Evolutionary conservation across 2,113 vertebrate genomes (phyloP), one percentile per base, ranked within the genome.

Genomic region (Delphinapterus leucas): DNA sequence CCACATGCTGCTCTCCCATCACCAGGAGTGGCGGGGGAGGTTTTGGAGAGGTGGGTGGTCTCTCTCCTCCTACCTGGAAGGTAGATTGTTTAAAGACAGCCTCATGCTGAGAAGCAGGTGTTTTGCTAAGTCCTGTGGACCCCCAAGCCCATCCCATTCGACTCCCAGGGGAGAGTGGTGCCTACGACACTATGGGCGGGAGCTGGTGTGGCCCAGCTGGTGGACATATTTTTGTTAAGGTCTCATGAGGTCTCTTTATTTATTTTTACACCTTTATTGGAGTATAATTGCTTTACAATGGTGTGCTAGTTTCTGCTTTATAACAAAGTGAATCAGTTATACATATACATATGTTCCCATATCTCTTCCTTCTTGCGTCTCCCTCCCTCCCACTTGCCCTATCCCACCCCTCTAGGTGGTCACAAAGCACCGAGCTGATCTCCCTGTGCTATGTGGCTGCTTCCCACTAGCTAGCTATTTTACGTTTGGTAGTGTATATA

Each of bases 11-110:
- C 2, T 4, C 4, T 61, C 38, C 49, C n/a, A 20, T 81, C 28
- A 9, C n/a, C 23, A 25, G 38, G 47, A 8, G n/a, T n/a, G n/a
- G 6, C 10, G 1, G 3, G 28, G 3, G 4, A 10, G 26, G 15
- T 9, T 83, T 93, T 8, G 0, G 71, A 74, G 9, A 89, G 58
- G 14, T 77, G n/a, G 5, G 31, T 93, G 71, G 9, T 80, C 36
- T 92, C 38, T 77, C 25, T 26, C 28, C 18, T 82, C 23, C 33
- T 44, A 4, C 0, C 26, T 13, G 11, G 18, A 88, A 90, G 26
- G 26, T 53, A 1, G n/a, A 23, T 33, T 31, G 31, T 80, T 77
- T 61, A 82, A n/a, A 95, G 74, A 67, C 38, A 44, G 38, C 28
- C 70, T 58, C 4, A 1, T 60, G 4, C 10, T 55, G 81, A 65